These are phyloP conservation scores for Canis aureus DNA, from an alignment of 2,113 vertebrate species.

Conservation along the genomic window DNA sequence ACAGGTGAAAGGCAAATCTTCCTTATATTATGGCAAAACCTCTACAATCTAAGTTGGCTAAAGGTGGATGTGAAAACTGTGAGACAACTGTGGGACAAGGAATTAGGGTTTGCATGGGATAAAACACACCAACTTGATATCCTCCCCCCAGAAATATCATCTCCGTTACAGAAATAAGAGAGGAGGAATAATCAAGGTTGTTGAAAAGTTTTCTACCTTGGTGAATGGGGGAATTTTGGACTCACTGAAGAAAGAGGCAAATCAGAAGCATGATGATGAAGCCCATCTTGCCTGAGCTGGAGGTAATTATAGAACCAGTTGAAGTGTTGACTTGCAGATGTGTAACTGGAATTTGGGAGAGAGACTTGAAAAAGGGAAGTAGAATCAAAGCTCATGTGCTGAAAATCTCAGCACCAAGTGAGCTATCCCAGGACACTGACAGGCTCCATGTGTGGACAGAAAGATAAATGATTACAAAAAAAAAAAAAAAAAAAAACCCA, in stretches of 20 bases:
- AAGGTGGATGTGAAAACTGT: neutral
- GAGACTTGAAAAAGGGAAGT: conserved; percentile 26
- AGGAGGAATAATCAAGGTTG: neutral
- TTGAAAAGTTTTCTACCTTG: conserved; percentile 4
- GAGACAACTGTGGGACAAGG: neutral
- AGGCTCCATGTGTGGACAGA: neutral
- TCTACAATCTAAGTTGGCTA: neutral
- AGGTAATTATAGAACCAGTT: neutral
- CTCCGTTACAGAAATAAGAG: neutral
- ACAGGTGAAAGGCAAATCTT: neutral
- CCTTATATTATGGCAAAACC: neutral
- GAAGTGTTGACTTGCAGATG: neutral
- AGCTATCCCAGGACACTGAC: neutral
- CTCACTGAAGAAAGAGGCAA: neutral
- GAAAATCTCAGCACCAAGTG: neutral
- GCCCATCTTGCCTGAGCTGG: neutral
- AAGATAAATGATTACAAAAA: neutral
- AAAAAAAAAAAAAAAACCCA: neutral
- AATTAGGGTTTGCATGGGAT: neutral
- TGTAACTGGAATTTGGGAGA: neutral
- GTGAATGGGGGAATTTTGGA: neutral
- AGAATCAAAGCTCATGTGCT: neutral
- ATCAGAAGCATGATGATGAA: neutral
- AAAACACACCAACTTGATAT: neutral
- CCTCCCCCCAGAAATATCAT: neutral